Conservation (phyloP, 2,888 invertebrate genomes). For the Drosophila dives region DNA sequence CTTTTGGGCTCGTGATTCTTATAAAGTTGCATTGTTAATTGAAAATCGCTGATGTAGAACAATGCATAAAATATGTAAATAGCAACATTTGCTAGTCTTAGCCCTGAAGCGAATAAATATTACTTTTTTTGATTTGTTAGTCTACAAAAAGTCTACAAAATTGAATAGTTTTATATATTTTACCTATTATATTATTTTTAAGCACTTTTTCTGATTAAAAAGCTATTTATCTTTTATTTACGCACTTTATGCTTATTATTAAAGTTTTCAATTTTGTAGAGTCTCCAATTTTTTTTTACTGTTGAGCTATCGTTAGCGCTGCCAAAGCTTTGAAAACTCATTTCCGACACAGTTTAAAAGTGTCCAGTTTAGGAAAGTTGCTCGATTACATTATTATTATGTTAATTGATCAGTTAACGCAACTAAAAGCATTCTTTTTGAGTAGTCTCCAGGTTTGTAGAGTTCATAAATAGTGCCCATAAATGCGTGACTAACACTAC, state of each 20-base stretch:
- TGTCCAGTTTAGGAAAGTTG: constrained; percentile 14
- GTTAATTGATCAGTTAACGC: constrained; percentile 13
- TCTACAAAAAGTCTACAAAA: constrained; percentile 20
- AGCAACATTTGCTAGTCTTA: constrained; percentile 4
- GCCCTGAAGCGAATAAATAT: neutral
- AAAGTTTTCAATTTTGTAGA: neutral
- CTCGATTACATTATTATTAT: constrained; percentile 4
- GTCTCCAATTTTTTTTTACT: neutral
- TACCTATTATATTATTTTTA: too few relatives aligned
- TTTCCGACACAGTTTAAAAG: neutral
- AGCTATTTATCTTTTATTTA: too few relatives aligned
- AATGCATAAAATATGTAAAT: neutral
- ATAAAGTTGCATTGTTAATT: constrained; percentile 21
- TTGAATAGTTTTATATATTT: constrained; percentile 13
- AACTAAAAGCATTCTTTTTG: constrained; percentile 4
- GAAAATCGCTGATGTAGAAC: constrained; percentile 2
- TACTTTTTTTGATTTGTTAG: neutral
- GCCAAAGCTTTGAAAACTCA: too few relatives aligned
- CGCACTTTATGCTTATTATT: neutral
- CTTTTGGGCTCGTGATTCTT: constrained; percentile 22
- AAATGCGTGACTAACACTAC: constrained; percentile 28
- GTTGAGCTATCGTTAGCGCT: neutral
- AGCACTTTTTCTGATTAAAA: too few relatives aligned
- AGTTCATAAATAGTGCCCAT: constrained; percentile 53
- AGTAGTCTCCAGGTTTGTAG: constrained; percentile 52